Percentiles rank a stretch among this genome's conserved stretches.
phyloP scores from a whole-genome alignment of 2,888 invertebrate species.

The Papilio protenor region DNA sequence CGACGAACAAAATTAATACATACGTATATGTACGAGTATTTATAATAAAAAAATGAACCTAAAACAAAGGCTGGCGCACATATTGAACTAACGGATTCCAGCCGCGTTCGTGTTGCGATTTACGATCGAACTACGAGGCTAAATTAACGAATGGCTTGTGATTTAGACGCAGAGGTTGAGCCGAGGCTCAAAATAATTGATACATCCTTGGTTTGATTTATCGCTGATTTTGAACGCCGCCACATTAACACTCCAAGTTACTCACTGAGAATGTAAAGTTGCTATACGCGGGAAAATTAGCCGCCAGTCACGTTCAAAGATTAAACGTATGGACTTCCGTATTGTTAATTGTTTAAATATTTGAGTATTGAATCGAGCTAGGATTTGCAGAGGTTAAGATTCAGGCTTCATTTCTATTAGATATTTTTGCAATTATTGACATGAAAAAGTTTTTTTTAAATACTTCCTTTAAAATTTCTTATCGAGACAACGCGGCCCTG shows the following conservation, averaged over 20 bases:
- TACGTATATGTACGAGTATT: not conserved
- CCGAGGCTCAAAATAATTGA: conserved; percentile 45
- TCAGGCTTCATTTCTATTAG: not conserved
- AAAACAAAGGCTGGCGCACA: conserved; percentile 24
- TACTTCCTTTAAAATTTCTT: not conserved
- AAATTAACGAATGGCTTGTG: conserved; percentile 52
- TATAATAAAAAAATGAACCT: conserved; percentile 4
- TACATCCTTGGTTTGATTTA: conserved; percentile 46
- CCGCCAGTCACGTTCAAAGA: conserved; percentile 5
- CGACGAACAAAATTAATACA: not conserved
- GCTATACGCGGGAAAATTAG: conserved; percentile 14
- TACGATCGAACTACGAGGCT: conserved; percentile 52
- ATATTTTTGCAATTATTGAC: not conserved
- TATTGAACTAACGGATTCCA: conserved; percentile 57
- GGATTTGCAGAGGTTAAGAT: not conserved
- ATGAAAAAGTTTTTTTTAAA: not conserved
- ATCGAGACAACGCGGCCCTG: conserved; percentile 17
- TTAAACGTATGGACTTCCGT: not conserved
- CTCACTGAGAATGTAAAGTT: conserved; percentile 17
- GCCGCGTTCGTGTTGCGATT: conserved; percentile 56
- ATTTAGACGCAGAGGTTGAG: conserved; percentile 57
- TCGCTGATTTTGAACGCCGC: conserved; percentile 25
- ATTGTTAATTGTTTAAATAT: not conserved
- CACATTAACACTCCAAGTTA: conserved; percentile 11
- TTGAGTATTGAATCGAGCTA: not conserved